Evolutionary conservation across 2,113 vertebrate species (phyloP).

Genomic region (Furnarius figulus): DNA sequence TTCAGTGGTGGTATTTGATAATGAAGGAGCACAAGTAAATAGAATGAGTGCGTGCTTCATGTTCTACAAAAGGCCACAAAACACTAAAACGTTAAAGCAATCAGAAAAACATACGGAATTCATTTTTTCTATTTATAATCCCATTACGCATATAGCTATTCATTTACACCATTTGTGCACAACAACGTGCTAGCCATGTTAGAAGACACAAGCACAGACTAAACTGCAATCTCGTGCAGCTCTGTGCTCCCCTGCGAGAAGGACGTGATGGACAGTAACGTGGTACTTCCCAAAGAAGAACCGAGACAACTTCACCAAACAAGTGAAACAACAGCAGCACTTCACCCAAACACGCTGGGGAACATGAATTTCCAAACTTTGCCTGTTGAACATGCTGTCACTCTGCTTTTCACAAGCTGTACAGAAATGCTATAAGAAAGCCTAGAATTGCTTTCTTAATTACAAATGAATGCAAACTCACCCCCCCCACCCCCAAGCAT

Average conservation of each 20-base stretch:
- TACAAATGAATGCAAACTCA: neutral
- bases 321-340: neutral
- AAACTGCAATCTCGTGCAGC: neutral
- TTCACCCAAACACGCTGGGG: neutral
- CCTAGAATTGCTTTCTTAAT: neutral
- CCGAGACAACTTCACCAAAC: neutral
- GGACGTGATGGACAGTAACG: neutral
- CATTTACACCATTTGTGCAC: conserved; percentile 27
- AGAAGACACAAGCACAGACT: neutral
- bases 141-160: conserved; percentile 15
- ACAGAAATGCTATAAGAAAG: neutral
- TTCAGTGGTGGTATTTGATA: conserved; percentile 5
- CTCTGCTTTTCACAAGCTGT: neutral
- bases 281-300: neutral
- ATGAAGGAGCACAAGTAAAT: neutral
- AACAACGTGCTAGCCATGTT: neutral
- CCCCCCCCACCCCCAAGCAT: too few species aligned
- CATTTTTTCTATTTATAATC: conserved; percentile 56
- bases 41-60: neutral
- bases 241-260: neutral
- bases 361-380: neutral
- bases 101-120: conserved; percentile 50
- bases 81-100: conserved; percentile 3
- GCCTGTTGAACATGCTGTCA: neutral
- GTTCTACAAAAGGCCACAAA: neutral